phyloP scores from a whole-genome alignment of 2,113 vertebrate species.

The Electrona antarctica region DNA sequence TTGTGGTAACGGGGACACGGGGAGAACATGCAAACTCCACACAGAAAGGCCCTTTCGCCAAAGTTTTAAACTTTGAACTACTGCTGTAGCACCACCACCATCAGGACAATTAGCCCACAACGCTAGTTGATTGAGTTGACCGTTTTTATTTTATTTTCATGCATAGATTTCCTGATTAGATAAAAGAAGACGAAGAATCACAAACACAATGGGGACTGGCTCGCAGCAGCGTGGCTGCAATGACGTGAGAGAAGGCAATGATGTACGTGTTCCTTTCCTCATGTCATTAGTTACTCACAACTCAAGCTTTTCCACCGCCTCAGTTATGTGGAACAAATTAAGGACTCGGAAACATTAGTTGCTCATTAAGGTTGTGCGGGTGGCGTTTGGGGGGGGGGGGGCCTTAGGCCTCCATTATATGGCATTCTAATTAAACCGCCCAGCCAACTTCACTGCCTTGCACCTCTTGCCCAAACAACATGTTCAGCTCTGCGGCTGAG shows the following conservation, averaged over 20 bases:
- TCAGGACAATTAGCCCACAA: too few species aligned
- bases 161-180: too few species aligned
- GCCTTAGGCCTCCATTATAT: constrained; percentile 46
- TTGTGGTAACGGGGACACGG: too few species aligned
- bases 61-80: too few species aligned
- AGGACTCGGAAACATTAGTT: constrained; percentile 51
- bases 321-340: constrained; percentile 62
- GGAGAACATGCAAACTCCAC: too few species aligned
- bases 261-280: background rate
- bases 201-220: too few species aligned
- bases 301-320: constrained; percentile 49
- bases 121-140: too few species aligned
- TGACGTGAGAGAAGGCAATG: background rate
- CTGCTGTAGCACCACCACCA: too few species aligned
- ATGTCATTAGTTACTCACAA: constrained; percentile 36
- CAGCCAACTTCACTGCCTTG: constrained; percentile 46
- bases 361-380: constrained; percentile 47
- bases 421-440: constrained; percentile 59
- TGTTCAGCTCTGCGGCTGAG: constrained; percentile 42
- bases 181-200: too few species aligned
- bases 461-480: constrained; percentile 46
- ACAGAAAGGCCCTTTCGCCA: too few species aligned
- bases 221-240: background rate
- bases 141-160: too few species aligned
- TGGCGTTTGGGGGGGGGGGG: background rate